Percentiles rank a stretch among this genome's conserved stretches.
Evolutionary conservation across 37 sponge, comb jelly and placozoan species (phyloP).

Genomic region (Beroe forskalii): DNA sequence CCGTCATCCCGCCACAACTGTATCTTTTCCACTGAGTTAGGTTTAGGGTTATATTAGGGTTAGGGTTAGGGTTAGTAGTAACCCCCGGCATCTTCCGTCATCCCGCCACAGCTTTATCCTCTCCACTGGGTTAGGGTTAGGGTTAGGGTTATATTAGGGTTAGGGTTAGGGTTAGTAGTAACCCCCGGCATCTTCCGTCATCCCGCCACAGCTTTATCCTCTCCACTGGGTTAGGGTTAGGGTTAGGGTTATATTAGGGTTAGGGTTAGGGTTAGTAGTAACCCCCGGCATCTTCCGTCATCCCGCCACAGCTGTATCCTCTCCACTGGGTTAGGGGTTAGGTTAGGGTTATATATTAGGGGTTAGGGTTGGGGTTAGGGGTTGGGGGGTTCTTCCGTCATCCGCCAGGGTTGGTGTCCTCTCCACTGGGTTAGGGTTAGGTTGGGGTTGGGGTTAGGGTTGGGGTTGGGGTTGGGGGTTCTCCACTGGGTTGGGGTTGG

Average conservation of each 20-base stretch:
- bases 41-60: too few species aligned
- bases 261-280: neutral
- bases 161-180: neutral
- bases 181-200: neutral
- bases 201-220: constrained; percentile 12
- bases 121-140: too few species aligned
- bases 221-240: too few species aligned
- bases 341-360: neutral
- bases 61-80: too few species aligned
- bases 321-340: too few species aligned
- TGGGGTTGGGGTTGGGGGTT: too few species aligned
- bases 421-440: too few species aligned
- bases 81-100: neutral
- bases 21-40: too few species aligned
- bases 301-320: too few species aligned
- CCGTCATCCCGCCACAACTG: constrained; percentile 15
- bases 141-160: neutral
- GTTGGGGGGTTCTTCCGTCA: neutral
- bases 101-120: too few species aligned
- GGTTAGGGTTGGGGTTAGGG: neutral
- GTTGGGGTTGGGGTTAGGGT: too few species aligned
- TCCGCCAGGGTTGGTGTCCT: neutral
- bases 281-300: neutral
- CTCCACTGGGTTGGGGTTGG: too few species aligned
- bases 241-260: neutral